Evolutionary conservation across 2,888 invertebrate species (phyloP).

Genomic region (Standfussiana lucernea): DNA sequence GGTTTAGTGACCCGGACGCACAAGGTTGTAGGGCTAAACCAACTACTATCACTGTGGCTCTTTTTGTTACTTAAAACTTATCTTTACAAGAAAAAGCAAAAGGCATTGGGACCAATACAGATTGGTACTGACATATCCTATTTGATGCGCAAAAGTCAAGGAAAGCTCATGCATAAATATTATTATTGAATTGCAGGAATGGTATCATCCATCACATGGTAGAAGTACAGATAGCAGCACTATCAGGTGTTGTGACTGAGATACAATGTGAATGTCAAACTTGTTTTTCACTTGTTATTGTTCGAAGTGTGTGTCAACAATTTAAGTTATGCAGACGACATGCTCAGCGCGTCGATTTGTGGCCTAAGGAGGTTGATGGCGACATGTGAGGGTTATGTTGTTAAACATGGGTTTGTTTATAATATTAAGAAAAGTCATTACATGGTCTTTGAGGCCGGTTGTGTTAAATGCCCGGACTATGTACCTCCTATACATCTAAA

Average conservation of each 20-base stretch:
- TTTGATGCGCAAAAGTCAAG: background rate
- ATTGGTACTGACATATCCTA: background rate
- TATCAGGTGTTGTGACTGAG: background rate
- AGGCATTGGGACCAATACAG: background rate
- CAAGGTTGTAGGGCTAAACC: background rate
- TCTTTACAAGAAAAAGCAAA: background rate
- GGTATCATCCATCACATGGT: background rate
- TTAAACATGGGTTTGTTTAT: too few species aligned
- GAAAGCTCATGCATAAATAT: background rate
- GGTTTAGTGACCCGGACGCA: background rate
- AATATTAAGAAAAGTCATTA: too few species aligned
- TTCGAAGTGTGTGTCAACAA: too few species aligned
- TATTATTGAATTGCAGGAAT: background rate
- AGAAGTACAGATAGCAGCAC: background rate
- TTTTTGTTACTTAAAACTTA: background rate
- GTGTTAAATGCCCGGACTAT: too few species aligned
- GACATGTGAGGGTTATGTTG: too few species aligned
- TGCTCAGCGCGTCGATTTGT: too few species aligned
- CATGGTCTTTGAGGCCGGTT: too few species aligned
- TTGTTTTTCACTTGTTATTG: conserved; percentile 5
- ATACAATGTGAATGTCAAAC: background rate
- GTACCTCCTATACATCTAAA: too few species aligned
- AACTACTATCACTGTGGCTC: background rate
- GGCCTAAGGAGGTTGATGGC: too few species aligned
- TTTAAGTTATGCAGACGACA: too few species aligned